These are phyloP conservation scores for Pterocles orientalis DNA, from an alignment of 2,113 vertebrate genomes.

Conservation along the genomic window DNA sequence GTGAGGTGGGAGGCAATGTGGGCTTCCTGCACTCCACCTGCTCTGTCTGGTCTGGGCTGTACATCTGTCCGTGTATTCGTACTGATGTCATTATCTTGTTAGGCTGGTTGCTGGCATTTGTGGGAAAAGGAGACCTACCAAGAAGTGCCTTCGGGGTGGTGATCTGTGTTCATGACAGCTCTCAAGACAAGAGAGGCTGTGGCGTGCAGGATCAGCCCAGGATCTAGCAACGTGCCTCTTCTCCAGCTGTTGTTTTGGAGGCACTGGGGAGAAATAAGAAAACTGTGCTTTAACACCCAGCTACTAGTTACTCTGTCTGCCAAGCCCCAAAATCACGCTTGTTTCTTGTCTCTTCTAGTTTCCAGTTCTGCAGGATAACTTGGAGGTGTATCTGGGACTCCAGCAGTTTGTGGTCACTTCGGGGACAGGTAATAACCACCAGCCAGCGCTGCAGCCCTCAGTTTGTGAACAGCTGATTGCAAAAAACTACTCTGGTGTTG, in stretches of 20 bases:
- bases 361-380: slow-evolving; percentile 94
- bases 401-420: slow-evolving; percentile 92
- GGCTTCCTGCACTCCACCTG: neutral
- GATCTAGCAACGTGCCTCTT: neutral
- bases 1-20: neutral
- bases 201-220: neutral
- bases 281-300: neutral
- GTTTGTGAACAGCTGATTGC: neutral
- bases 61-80: fast-evolving
- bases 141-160: neutral
- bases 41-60: neutral
- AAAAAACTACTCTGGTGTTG: neutral
- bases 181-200: neutral
- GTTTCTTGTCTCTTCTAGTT: slow-evolving; percentile 79
- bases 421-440: slow-evolving; percentile 83
- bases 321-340: neutral
- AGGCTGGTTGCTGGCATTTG: neutral
- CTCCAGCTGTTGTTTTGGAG: neutral
- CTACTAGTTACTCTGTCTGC: neutral
- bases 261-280: neutral
- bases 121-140: neutral
- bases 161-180: neutral
- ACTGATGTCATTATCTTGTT: neutral
- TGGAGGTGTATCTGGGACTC: slow-evolving; percentile 95
- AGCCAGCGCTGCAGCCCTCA: neutral